These are phyloP conservation scores for Gephyroberyx darwinii DNA, from an alignment of 2,797 vertebrate species.

Conservation along the genomic window DNA sequence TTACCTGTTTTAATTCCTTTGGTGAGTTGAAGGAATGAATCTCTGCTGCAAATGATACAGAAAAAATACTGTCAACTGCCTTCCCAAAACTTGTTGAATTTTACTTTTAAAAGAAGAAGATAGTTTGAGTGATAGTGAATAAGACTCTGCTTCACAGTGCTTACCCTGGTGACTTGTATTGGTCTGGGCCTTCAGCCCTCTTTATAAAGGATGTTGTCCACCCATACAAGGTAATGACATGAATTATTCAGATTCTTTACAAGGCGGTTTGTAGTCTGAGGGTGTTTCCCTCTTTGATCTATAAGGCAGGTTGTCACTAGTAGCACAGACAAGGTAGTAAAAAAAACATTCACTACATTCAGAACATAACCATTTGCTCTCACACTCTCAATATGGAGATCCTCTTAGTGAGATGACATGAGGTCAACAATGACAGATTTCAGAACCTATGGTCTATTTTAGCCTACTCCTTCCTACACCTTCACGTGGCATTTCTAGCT, in stretches of 20 bases:
- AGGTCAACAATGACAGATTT: neutral
- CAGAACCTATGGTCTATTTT: neutral
- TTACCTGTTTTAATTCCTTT: constrained; percentile 10
- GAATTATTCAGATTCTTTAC: neutral
- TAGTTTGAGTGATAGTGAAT: too few species aligned
- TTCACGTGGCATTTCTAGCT: neutral
- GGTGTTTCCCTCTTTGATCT: neutral
- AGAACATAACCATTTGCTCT: neutral
- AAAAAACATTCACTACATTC: neutral
- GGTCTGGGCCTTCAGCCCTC: neutral
- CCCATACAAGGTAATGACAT: constrained; percentile 3
- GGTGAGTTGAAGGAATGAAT: neutral
- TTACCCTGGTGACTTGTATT: neutral
- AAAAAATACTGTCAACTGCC: neutral
- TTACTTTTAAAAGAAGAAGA: neutral
- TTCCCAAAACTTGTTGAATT: neutral
- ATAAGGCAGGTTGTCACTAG: neutral
- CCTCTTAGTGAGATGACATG: neutral
- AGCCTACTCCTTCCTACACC: neutral
- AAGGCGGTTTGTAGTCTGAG: neutral
- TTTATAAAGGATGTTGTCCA: constrained; percentile 2
- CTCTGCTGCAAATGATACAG: neutral
- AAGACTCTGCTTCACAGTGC: neutral
- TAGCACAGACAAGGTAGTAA: neutral
- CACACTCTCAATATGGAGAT: constrained; percentile 4